Evolutionary conservation across 2,113 vertebrate species (phyloP).

Genomic region (Corydoras maculifer): DNA sequence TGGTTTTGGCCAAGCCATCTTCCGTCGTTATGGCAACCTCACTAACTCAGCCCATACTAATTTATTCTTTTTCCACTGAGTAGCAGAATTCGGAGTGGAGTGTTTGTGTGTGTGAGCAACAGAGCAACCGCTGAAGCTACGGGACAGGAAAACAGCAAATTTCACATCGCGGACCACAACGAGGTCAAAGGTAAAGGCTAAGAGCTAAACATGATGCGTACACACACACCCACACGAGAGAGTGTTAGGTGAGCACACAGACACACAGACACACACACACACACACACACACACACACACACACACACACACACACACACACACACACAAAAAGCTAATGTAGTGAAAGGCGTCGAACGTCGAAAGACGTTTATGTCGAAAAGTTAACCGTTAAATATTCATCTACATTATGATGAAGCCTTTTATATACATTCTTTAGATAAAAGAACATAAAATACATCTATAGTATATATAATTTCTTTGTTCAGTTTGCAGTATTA

Average conservation of each 20-base stretch:
- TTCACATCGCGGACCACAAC: background rate
- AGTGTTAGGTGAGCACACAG: background rate
- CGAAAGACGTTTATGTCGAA: too few relatives aligned
- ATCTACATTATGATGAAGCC: too few relatives aligned
- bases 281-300: too few relatives aligned
- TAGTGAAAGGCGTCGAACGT: too few relatives aligned
- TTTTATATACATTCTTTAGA: too few relatives aligned
- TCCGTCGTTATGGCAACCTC: constrained; percentile 28
- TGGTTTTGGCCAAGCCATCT: constrained; percentile 26
- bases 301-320: too few relatives aligned
- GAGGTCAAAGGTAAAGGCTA: constrained; percentile 1
- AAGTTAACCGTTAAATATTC: too few relatives aligned
- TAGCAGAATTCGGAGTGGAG: background rate
- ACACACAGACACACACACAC: too few relatives aligned
- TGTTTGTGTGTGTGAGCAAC: background rate
- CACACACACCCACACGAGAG: background rate
- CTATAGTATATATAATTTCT: too few relatives aligned
- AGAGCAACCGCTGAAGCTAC: background rate
- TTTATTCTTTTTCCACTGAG: constrained; percentile 34
- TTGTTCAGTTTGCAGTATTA: too few relatives aligned
- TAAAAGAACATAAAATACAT: too few relatives aligned
- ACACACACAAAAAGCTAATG: too few relatives aligned
- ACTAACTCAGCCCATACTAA: constrained; percentile 25
- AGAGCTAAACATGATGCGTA: background rate
- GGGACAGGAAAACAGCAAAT: background rate